These are phyloP conservation scores for Dromaius novaehollandiae DNA, from an alignment of 2,113 vertebrate genomes.

Conservation along the genomic window DNA sequence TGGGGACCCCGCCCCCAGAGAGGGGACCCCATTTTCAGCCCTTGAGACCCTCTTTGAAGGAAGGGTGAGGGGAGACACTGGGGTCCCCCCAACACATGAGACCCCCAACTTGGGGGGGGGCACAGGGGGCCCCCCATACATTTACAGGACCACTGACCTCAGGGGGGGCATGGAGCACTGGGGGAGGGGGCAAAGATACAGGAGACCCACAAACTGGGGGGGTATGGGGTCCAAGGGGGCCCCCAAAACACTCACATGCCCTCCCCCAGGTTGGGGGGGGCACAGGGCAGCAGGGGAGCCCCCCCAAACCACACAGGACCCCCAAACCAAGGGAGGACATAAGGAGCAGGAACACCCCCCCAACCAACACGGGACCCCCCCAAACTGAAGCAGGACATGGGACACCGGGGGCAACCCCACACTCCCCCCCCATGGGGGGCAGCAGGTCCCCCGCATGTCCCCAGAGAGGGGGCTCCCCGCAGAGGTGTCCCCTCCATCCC, in stretches of 20 bases:
- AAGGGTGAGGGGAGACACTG: accelerated
- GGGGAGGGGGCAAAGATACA: accelerated
- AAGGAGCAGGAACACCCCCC: no score
- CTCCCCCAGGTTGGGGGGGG: neutral
- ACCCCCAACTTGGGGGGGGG: accelerated
- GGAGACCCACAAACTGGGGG: accelerated
- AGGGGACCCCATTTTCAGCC: accelerated
- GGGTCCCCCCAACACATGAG: accelerated
- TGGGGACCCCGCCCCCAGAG: neutral
- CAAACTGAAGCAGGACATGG: no score
- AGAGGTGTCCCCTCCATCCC: accelerated
- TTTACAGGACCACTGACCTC: no score
- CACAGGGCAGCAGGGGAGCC: neutral
- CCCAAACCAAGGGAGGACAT: neutral
- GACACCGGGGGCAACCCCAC: accelerated
- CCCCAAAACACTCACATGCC: no score
- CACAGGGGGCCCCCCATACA: no score
- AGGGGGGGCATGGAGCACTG: no score
- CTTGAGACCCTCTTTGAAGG: neutral
- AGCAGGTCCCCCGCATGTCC: accelerated
- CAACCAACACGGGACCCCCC: accelerated
- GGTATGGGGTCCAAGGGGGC: accelerated
- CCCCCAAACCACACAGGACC: neutral
- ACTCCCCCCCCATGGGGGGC: accelerated
- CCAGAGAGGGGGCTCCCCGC: neutral